Evolutionary conservation across 1,140 invertebrate genomes (phyloP).

Genomic region (Bactericera cockerelli): DNA sequence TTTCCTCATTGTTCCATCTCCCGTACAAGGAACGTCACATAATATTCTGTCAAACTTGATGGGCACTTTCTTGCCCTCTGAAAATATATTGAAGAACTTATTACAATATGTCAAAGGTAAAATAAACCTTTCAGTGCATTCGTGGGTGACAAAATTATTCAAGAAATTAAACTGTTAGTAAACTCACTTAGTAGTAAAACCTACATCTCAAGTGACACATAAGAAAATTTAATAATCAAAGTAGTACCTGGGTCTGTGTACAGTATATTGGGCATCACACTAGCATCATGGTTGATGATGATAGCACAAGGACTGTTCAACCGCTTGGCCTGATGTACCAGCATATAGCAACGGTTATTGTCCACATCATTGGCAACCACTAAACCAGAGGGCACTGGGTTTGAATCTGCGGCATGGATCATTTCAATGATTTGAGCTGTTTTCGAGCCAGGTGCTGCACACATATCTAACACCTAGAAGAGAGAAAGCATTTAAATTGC

Average conservation of each 20-base stretch:
- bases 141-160: too few species aligned
- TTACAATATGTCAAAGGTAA: too few species aligned
- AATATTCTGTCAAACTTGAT: slow-evolving; percentile 80
- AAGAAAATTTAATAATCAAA: too few species aligned
- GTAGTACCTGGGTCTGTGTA: slow-evolving; percentile 28
- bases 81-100: too few species aligned
- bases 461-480: slow-evolving; percentile 91
- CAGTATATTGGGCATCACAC: slow-evolving; percentile 62
- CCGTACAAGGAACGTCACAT: slow-evolving; percentile 93
- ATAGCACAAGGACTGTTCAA: slow-evolving; percentile 86
- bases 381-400: slow-evolving; percentile 40
- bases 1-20: slow-evolving; percentile 94
- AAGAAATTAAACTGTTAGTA: too few species aligned
- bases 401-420: slow-evolving; percentile 56
- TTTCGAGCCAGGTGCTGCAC: slow-evolving; percentile 95
- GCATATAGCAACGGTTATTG: slow-evolving; percentile 94
- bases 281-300: slow-evolving; percentile 96
- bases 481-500: too few species aligned
- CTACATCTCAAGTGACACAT: too few species aligned
- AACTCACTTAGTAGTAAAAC: too few species aligned
- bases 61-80: slow-evolving; percentile 27
- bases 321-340: slow-evolving; percentile 97
- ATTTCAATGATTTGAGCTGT: slow-evolving; percentile 96
- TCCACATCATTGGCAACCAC: slow-evolving; percentile 97
- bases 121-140: too few species aligned